A percentile compares a stretch with the other conserved stretches of the same genome.
Evolutionary conservation across 2,113 vertebrate genomes (phyloP).

Genomic region (Mormoops blainvillei): DNA sequence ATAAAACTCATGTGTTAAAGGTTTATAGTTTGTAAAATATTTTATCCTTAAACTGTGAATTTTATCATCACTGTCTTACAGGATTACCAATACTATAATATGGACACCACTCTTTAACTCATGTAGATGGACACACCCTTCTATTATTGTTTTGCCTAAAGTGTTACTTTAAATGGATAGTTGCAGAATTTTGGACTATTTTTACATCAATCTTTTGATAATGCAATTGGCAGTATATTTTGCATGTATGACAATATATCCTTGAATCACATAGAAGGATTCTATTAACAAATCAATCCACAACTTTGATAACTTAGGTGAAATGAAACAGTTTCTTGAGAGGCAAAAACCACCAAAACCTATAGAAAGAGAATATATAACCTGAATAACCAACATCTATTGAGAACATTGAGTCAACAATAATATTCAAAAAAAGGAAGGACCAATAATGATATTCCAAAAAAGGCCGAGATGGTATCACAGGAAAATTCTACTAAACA

Average conservation of each 20-base stretch:
- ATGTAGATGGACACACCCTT: slow-evolving; percentile 35
- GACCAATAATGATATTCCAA: not conserved
- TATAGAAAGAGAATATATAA: not conserved
- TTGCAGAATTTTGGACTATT: slow-evolving; percentile 74
- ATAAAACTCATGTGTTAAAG: slow-evolving; percentile 76
- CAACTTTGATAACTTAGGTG: not conserved
- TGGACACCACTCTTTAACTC: slow-evolving; percentile 48
- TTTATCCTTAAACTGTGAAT: slow-evolving; percentile 62
- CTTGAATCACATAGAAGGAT: slow-evolving; percentile 68
- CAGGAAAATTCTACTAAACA: not conserved
- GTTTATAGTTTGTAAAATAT: slow-evolving; percentile 59
- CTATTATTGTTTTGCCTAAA: slow-evolving; percentile 25
- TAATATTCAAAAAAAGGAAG: not conserved
- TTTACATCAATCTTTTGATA: slow-evolving; percentile 82
- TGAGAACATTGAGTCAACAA: not conserved
- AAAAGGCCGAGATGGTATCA: not conserved
- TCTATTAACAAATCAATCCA: not conserved
- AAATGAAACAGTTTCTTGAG: not conserved
- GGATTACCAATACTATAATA: slow-evolving; percentile 48
- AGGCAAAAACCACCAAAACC: not conserved
- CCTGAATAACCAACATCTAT: not conserved
- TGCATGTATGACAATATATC: slow-evolving; percentile 81
- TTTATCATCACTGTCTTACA: slow-evolving; percentile 29
- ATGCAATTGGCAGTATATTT: slow-evolving; percentile 77
- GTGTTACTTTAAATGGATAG: slow-evolving; percentile 59